Evolutionary conservation across 2,888 invertebrate genomes (phyloP), one percentile per base, ranked within the genome.

Genomic region (Galerucella pusilla): DNA sequence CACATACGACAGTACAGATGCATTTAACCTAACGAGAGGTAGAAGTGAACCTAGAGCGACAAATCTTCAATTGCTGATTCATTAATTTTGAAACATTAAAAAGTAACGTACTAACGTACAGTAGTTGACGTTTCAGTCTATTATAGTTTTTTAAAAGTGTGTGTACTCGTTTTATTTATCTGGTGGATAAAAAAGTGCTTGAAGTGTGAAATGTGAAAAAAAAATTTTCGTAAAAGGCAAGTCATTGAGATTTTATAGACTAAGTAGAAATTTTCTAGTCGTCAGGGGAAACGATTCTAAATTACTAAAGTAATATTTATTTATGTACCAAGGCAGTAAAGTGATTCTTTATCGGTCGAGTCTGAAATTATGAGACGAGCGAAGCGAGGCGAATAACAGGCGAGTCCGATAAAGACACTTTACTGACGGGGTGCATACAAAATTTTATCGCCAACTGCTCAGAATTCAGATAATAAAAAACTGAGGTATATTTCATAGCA

Each of bases 51-150:
- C 28, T 46, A 60, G 61, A 42, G 28, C 69, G 42, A 59, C 68
- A 54, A 72, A 68, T 20, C 69, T 65, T 72, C 70, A 75, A 78
- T 78, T 78, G 78, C 75, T 76, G 74, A 78, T 75, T 73, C 73
- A 76, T 76, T 76, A 73, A 68, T 71, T 68, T 68, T 59, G 60
- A 66, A 61, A 61, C 28, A 75, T 73, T 12, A 73, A 63, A 63
- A 64, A 74, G 20, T 35, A 69, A 69, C 59, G 65, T 71, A 57
- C 49, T 35, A 69, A 69, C 59, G 65, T 71, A 57, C 49, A 70
- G 54, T n/a, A 20, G 59, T 66, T 63, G 25, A 35, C 35, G 35
- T 42, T 65, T 71, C 59, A 66, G 60, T 72, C n/a, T 25, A 42
- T 66, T 46, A 45, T 35, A 42, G 35, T 46, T 46, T 61, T 60